Evolutionary conservation across 2,888 invertebrate genomes (phyloP).

Genomic region (Tipula vernalis): DNA sequence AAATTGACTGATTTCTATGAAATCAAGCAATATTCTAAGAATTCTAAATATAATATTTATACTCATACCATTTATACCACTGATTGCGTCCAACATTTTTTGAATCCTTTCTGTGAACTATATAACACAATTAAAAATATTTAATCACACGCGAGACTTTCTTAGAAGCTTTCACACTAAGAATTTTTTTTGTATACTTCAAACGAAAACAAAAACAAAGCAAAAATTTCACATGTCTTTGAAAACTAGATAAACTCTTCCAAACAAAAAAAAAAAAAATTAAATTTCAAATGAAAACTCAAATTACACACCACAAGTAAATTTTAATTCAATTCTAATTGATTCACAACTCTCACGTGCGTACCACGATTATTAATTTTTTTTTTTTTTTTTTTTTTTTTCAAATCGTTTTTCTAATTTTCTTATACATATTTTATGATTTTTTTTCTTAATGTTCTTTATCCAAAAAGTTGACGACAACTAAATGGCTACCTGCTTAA

Average conservation of each 20-base stretch:
- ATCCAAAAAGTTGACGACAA: background rate
- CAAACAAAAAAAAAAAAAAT: background rate
- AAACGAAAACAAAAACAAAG: background rate
- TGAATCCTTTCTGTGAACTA: background rate
- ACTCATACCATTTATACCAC: background rate
- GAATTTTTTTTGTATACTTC: background rate
- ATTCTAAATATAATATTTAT: background rate
- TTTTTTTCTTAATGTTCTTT: background rate
- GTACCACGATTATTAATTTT: background rate
- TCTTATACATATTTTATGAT: too few relatives aligned
- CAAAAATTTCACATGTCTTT: background rate
- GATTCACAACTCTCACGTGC: background rate
- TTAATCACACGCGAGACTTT: background rate
- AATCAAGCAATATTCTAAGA: too few relatives aligned
- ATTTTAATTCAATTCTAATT: background rate
- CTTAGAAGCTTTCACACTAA: background rate
- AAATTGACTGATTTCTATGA: too few relatives aligned
- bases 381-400: background rate
- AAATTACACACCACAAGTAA: background rate
- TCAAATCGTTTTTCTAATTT: background rate
- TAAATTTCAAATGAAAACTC: background rate
- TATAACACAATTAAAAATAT: background rate
- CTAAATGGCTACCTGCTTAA: background rate
- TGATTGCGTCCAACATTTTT: background rate
- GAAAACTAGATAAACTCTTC: background rate